A percentile compares a stretch with the other conserved stretches of the same genome.
Evolutionary conservation across 2,113 vertebrate genomes (phyloP).

Genomic region (Centropristis striata): DNA sequence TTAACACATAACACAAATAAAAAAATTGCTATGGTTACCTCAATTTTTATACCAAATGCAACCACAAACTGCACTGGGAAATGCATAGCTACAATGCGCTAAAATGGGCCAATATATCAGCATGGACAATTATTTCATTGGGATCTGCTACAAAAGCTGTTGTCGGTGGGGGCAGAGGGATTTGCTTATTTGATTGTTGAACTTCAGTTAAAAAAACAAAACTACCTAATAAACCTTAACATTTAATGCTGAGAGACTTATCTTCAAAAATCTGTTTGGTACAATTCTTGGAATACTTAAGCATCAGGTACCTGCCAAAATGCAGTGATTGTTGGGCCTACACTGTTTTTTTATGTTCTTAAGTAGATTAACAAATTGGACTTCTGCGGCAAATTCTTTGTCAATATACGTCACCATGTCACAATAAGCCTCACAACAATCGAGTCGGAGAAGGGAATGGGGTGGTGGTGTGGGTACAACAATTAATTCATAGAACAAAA

Average conservation of each 20-base stretch:
- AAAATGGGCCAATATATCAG: background rate
- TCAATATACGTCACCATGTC: background rate
- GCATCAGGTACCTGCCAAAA: background rate
- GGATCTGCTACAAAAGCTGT: background rate
- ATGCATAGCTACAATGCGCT: background rate
- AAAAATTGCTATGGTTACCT: no score
- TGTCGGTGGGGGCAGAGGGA: background rate
- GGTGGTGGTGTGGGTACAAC: background rate
- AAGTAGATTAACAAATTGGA: background rate
- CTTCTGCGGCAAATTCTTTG: background rate
- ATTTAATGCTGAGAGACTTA: background rate
- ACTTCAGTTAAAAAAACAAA: background rate
- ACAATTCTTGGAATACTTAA: background rate
- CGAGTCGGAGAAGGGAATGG: background rate
- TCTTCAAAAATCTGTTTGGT: background rate
- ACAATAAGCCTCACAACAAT: background rate
- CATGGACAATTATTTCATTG: background rate
- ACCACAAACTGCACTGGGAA: background rate
- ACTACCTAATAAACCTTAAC: background rate
- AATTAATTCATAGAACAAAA: background rate
- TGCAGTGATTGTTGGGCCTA: background rate
- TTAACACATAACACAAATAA: background rate
- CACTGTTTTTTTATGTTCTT: background rate
- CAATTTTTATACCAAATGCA: no score
- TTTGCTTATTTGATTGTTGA: background rate